phyloP scores from a whole-genome alignment of 2,113 vertebrate genomes.

The Neotoma lepida region DNA sequence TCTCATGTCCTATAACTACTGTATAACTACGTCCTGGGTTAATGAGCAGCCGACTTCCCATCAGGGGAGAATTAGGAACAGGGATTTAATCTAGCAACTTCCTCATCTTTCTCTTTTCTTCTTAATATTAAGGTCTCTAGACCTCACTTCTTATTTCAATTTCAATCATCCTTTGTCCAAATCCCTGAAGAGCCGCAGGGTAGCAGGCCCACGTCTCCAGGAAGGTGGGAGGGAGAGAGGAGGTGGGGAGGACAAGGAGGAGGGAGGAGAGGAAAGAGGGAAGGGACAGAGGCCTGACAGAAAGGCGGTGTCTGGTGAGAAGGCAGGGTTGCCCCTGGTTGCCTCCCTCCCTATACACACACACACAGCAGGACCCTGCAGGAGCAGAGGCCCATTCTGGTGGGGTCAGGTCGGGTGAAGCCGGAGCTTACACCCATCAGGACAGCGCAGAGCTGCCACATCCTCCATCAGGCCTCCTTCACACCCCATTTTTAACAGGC shows the following conservation, averaged over 20 bases:
- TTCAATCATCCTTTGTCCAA: background rate
- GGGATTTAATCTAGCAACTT: background rate
- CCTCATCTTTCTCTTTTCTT: background rate
- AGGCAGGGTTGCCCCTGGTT: background rate
- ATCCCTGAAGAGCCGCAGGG: background rate
- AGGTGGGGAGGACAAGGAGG: background rate
- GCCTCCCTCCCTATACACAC: background rate
- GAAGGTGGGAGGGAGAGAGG: background rate
- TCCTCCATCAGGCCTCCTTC: rapidly evolving
- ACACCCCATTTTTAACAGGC: slow-evolving; percentile 28
- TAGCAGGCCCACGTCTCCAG: background rate
- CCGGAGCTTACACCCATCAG: rapidly evolving
- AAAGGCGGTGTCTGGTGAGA: background rate
- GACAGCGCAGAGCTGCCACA: rapidly evolving
- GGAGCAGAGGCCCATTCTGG: background rate
- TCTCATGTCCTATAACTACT: background rate
- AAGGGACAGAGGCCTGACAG: background rate
- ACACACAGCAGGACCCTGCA: background rate
- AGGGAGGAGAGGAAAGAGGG: no score
- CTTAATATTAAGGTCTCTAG: slow-evolving; percentile 8
- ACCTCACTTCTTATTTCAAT: slow-evolving; percentile 30
- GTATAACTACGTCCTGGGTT: rapidly evolving
- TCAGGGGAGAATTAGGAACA: background rate
- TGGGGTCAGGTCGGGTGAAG: background rate
- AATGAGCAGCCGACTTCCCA: background rate